A percentile compares a stretch with the other conserved stretches of the same genome.
These are phyloP conservation scores for Cromileptes altivelis DNA, from an alignment of 2,113 vertebrate genomes.

Conservation along the genomic window DNA sequence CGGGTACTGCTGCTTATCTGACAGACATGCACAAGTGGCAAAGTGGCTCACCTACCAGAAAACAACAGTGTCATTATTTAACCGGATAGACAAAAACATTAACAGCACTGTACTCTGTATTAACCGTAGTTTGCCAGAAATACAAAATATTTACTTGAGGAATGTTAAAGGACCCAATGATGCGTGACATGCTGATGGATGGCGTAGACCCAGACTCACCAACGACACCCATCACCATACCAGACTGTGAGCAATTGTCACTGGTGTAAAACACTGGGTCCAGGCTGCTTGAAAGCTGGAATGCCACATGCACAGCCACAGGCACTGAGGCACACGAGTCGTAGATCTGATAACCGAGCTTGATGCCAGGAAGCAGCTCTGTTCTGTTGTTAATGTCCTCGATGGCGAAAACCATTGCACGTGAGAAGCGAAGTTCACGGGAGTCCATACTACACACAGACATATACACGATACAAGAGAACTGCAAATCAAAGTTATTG, in stretches of 20 bases:
- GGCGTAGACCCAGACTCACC: conserved; percentile 81
- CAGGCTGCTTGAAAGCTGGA: conserved; percentile 72
- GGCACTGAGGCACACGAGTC: conserved; percentile 77
- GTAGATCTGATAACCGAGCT: conserved; percentile 78
- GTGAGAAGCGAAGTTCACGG: conserved; percentile 75
- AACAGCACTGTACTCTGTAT: neutral
- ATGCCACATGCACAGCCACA: conserved; percentile 63
- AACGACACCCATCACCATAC: conserved; percentile 65
- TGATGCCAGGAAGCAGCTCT: conserved; percentile 73
- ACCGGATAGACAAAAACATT: no score
- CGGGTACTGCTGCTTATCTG: conserved; percentile 79
- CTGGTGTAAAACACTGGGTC: conserved; percentile 35
- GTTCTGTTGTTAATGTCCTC: conserved; percentile 84
- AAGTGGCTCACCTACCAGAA: conserved; percentile 80
- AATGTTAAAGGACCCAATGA: conserved; percentile 75
- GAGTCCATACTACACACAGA: conserved; percentile 64
- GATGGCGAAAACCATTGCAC: conserved; percentile 80
- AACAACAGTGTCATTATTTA: neutral
- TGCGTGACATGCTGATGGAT: conserved; percentile 77
- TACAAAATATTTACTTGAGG: conserved; percentile 70
- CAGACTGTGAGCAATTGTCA: conserved; percentile 48
- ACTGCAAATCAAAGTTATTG: no score
- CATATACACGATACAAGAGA: no score
- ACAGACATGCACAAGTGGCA: conserved; percentile 82
- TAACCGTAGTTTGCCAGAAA: rapidly evolving